phyloP scores from a whole-genome alignment of 1,140 invertebrate species.

The Trachelipus rathkii region DNA sequence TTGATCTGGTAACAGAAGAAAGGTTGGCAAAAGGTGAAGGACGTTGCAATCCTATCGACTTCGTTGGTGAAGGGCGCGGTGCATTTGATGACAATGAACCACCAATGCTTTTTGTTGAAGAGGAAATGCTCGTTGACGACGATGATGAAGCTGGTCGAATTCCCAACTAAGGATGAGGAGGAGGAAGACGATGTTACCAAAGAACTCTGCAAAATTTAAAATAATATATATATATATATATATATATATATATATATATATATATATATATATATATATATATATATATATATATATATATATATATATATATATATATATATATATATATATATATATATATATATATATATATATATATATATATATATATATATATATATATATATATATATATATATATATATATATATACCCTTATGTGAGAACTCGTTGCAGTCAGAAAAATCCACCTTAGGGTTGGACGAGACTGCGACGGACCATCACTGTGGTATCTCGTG shows the following conservation, averaged over 20 bases:
- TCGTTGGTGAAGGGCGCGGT: not conserved
- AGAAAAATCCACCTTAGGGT: too few species aligned
- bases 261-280: constrained; percentile 2
- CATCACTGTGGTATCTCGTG: too few species aligned
- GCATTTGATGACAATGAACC: not conserved
- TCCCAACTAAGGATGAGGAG: not conserved
- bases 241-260: constrained; percentile 1
- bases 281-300: not conserved
- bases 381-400: constrained; percentile 3
- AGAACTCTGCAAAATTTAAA: not conserved
- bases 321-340: constrained; percentile 2
- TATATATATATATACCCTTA: too few species aligned
- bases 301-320: constrained; percentile 15
- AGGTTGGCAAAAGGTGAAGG: not conserved
- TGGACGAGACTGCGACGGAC: too few species aligned
- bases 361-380: constrained; percentile 15
- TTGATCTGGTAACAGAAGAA: not conserved
- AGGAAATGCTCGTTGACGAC: not conserved
- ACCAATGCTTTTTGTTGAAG: not conserved
- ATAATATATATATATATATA: not conserved
- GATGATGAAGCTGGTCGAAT: not conserved
- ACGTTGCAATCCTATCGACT: not conserved
- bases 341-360: not conserved
- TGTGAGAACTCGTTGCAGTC: too few species aligned
- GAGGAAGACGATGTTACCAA: not conserved